These are phyloP conservation scores for Zapus hudsonius DNA, from an alignment of 2,113 vertebrate species.

Conservation along the genomic window DNA sequence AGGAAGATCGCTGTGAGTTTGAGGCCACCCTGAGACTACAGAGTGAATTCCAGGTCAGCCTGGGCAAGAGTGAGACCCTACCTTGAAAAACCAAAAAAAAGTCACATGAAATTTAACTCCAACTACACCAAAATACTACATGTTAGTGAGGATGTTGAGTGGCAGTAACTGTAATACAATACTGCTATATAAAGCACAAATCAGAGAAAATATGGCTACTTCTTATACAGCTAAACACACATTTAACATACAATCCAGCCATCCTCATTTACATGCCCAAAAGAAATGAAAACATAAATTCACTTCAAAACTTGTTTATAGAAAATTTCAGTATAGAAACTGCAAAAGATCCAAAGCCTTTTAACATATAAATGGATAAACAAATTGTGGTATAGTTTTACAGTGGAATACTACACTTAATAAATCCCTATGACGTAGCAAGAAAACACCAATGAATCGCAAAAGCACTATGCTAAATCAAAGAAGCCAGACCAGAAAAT, in stretches of 20 bases:
- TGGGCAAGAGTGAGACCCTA: no score
- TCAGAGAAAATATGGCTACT: neutral
- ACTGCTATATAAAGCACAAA: neutral
- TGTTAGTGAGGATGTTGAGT: neutral
- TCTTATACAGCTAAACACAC: neutral
- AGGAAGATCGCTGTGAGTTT: no score
- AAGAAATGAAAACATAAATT: conserved; percentile 39
- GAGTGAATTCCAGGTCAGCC: no score
- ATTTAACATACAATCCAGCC: neutral
- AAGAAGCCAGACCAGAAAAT: neutral
- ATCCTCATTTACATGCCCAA: neutral
- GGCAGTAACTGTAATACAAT: neutral
- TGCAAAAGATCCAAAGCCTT: neutral
- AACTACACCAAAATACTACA: conserved; percentile 2
- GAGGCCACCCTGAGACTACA: no score
- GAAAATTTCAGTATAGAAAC: neutral
- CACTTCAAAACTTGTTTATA: neutral
- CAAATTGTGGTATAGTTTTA: conserved; percentile 6
- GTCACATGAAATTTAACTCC: conserved; percentile 29
- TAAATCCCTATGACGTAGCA: neutral
- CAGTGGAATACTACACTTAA: conserved; percentile 1
- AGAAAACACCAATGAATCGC: conserved; percentile 24
- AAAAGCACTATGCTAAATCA: conserved; percentile 27
- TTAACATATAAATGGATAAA: neutral
- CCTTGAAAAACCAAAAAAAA: no score